Evolutionary conservation across 1,140 invertebrate genomes (phyloP).

Genomic region (Acromyrmex charruanus): DNA sequence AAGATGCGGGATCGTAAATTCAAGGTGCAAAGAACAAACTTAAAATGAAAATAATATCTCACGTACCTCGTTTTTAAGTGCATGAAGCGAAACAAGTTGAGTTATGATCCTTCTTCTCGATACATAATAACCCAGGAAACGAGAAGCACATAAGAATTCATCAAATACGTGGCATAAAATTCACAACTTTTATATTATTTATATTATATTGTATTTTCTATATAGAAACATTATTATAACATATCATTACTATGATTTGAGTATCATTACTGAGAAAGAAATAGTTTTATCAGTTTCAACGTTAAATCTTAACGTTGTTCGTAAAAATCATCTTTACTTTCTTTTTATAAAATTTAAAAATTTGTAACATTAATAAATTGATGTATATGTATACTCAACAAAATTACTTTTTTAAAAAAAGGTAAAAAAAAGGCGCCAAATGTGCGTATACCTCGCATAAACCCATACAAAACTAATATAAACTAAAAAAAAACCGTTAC

Average conservation of each 20-base stretch:
- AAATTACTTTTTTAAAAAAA: too few species aligned
- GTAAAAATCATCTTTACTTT: not conserved
- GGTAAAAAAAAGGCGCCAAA: too few species aligned
- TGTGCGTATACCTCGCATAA: too few species aligned
- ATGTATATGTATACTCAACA: not conserved
- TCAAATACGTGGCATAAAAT: constrained; percentile 14
- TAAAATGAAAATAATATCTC: constrained; percentile 59
- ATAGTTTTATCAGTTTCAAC: not conserved
- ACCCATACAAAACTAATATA: too few species aligned
- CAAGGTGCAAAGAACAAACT: constrained; percentile 38
- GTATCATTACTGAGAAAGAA: not conserved
- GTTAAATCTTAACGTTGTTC: not conserved
- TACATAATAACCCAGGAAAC: constrained; percentile 42
- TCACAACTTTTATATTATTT: not conserved
- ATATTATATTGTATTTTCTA: constrained; percentile 11
- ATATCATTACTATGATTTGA: not conserved
- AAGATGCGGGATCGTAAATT: constrained; percentile 49
- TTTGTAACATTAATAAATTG: not conserved
- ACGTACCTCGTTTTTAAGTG: constrained; percentile 55
- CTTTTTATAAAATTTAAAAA: not conserved
- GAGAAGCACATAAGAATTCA: constrained; percentile 28
- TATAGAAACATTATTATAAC: not conserved
- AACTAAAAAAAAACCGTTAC: too few species aligned
- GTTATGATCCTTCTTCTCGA: constrained; percentile 33
- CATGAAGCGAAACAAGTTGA: constrained; percentile 46